Base-by-base conservation (phyloP, 2,888 invertebrate genomes). In the Ecliptopera silaceata region DNA sequence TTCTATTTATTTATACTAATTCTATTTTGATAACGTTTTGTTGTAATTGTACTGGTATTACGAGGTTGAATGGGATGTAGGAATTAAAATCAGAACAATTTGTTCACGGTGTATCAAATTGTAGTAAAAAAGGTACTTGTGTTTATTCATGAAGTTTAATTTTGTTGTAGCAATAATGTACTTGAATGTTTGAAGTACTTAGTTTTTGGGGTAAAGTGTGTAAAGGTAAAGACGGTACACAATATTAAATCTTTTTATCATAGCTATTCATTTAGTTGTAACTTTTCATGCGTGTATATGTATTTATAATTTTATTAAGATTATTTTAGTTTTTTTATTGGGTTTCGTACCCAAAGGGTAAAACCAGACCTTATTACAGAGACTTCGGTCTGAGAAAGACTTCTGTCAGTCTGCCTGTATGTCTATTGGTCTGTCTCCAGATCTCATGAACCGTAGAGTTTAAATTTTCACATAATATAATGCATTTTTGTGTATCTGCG, bases 1-100 rank as follows among this genome's bases (percentile, higher is more conserved):
- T 50, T 74, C 79, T 84, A 80, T 86, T 86, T 86, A 85, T 86
- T 88, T 85, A 72, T 80, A 80, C 74, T 86, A 84, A 87, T 85
- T 77, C 80, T 83, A 84, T 88, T 86, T 84, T 82, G 81, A 75
- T 79, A 80, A 69, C 55, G 63, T 74, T 77, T 79, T 80, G 76
- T 76, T 75, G 39, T 42, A 59, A 56, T 64, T 65, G 65, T 61
- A 50, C 38, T 52, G 46, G 49, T 49, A 54, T 57, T 63, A 59
- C 54, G 49, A 56, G 58, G 57, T 61, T 66, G 62, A 67, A 72
- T 73, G 71, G 73, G 73, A 77, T 69, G 63, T 65, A 59, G 49
- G 56, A 63, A 54, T 54, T 53, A 44, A 46, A 57, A 39, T 58
- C 53, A 36, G 43, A 46, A 42, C 50, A 54, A 59, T 59, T 54